phyloP scores from a whole-genome alignment of 2,888 invertebrate species.

The Lymantria monacha region DNA sequence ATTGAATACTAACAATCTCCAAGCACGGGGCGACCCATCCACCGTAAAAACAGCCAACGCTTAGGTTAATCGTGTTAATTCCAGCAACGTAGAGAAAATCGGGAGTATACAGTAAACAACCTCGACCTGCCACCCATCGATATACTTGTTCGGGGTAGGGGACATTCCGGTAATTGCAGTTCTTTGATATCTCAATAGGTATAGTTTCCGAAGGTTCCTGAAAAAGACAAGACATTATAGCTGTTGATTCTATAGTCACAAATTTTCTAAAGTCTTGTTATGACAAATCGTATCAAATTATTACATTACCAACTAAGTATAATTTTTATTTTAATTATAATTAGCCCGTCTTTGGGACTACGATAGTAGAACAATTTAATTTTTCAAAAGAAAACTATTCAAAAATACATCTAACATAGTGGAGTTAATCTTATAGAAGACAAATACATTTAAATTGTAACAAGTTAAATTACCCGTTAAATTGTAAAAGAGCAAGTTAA shows the following conservation, averaged over 20 bases:
- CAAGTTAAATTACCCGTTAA: too few species aligned
- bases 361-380: too few species aligned
- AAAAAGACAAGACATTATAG: conserved; percentile 6
- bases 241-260: neutral
- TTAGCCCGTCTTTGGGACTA: too few species aligned
- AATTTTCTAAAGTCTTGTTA: too few species aligned
- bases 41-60: conserved; percentile 59
- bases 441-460: too few species aligned
- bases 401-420: too few species aligned
- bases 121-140: conserved; percentile 71
- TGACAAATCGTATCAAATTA: too few species aligned
- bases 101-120: conserved; percentile 68
- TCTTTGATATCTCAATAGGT: conserved; percentile 46
- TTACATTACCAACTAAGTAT: too few species aligned
- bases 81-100: conserved; percentile 63
- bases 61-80: conserved; percentile 56
- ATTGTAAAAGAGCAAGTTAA: too few species aligned
- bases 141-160: conserved; percentile 68
- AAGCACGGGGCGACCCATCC: conserved; percentile 64
- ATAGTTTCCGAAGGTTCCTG: conserved; percentile 60
- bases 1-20: conserved; percentile 59
- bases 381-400: too few species aligned
- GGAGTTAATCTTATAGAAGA: too few species aligned
- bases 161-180: conserved; percentile 66
- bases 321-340: too few species aligned